A percentile compares a stretch with the other conserved stretches of the same genome.
These are phyloP conservation scores for Himalopsyche kuldschensis DNA, from an alignment of 2,888 invertebrate species.

Conservation along the genomic window DNA sequence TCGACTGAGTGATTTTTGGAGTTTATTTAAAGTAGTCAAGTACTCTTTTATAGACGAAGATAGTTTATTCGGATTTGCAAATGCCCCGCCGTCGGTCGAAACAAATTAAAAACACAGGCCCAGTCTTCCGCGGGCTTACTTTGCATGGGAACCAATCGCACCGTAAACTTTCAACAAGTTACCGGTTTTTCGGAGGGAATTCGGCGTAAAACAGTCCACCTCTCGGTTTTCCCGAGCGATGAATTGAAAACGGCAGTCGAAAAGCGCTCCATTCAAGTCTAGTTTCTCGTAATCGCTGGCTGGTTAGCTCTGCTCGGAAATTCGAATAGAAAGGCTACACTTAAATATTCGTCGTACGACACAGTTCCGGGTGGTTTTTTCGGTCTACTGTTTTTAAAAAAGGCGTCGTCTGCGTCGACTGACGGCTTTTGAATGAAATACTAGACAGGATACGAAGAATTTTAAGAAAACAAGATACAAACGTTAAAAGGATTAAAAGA, in stretches of 20 bases:
- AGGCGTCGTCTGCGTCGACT: not conserved
- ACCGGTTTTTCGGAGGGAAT: not conserved
- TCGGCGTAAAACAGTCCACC: not conserved
- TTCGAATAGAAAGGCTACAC: not conserved
- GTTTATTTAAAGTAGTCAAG: not conserved
- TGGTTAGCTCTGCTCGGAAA: not conserved
- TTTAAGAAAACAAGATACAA: too few relatives aligned
- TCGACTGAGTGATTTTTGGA: not conserved
- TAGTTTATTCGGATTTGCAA: not conserved
- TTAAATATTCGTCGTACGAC: not conserved
- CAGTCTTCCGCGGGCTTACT: not conserved
- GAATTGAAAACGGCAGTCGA: not conserved
- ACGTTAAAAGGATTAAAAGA: too few relatives aligned
- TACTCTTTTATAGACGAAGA: not conserved
- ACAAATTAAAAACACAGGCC: not conserved
- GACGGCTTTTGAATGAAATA: not conserved
- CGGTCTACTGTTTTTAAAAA: not conserved
- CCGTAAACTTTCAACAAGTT: constrained; percentile 20
- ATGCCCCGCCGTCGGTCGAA: not conserved
- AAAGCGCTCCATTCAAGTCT: not conserved
- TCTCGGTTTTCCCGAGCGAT: not conserved
- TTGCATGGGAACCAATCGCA: constrained; percentile 3
- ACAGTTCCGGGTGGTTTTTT: not conserved
- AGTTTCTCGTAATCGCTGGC: not conserved
- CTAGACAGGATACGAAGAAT: too few relatives aligned